These are phyloP conservation scores for Pangasianodon hypophthalmus DNA, from an alignment of 2,113 vertebrate species.

Conservation along the genomic window DNA sequence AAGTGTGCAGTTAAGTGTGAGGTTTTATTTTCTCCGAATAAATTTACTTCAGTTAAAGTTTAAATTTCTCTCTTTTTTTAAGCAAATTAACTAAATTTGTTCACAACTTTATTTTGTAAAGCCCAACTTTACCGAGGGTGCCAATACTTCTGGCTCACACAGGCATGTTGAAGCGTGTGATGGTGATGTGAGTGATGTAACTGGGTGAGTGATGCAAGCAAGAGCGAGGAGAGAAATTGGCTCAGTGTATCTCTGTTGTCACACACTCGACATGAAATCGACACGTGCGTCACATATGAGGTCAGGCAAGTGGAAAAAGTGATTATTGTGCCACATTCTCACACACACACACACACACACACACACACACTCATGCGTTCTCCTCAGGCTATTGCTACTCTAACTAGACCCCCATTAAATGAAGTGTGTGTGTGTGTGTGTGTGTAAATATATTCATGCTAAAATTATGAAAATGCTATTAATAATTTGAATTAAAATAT, in stretches of 20 bases:
- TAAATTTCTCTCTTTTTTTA: background rate
- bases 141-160: background rate
- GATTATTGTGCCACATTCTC: background rate
- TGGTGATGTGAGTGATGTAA: background rate
- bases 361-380: constrained; percentile 8
- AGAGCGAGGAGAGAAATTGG: background rate
- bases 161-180: background rate
- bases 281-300: constrained; percentile 44
- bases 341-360: background rate
- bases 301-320: constrained; percentile 43
- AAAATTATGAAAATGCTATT: background rate
- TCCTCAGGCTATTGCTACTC: constrained; percentile 38
- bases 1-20: too few species aligned
- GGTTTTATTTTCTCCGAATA: too few species aligned
- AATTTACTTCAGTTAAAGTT: background rate
- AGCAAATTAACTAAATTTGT: background rate
- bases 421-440: constrained; percentile 21
- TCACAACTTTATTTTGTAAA: background rate
- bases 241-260: background rate
- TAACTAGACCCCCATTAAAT: constrained; percentile 26
- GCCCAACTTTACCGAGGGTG: background rate
- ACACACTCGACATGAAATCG: constrained; percentile 18
- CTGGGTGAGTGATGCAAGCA: background rate
- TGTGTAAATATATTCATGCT: background rate
- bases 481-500: background rate